Evolutionary conservation across 2,113 vertebrate species (phyloP), one percentile per base, ranked within the genome.

Genomic region (Oryzias celebensis): DNA sequence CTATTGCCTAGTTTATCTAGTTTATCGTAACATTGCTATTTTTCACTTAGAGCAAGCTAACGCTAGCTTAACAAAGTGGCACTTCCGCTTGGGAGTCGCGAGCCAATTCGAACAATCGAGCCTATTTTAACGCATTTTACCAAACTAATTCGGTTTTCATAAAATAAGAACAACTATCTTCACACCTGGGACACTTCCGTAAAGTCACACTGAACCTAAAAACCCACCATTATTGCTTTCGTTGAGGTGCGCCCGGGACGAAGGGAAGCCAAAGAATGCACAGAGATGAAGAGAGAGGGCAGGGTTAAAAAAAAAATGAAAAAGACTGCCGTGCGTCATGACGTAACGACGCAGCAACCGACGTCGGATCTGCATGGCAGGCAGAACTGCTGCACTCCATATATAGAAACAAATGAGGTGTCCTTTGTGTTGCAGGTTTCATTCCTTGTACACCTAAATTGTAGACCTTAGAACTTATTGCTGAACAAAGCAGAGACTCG

Each of bases 191-290:
- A 0, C 7, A 13, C 49, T 5, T 13, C 22, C 52, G 14, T 4
- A 7, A 42, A 22, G 18, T 47, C 8, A 36, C 64, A 13, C 13
- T 14, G 14, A 54, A 52, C 3, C 15, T 60, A 71, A 13, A 52
- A 67, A 87, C 88, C 81, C 75, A 90, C 88, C 88, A 90, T 90
- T 59, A 23, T 17, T 83, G 76, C 62, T 28, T 7, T 58, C 16
- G 72, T 12, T 76, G 72, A 87, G 85, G 73, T 80, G 81, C 74
- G 81, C 75, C 85, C 79, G 56, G n/a, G 62, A 7, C 6, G 73
- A 81, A 57, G 51, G 58, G 43, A 52, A 65, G 31, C 62, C 43
- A 48, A 86, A 85, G 81, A 88, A 85, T 87, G 82, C 55, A 73
- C 66, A 54, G 49, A 62, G 5, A 28, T 0, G 6, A 5, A 15